phyloP scores from a whole-genome alignment of 2,888 invertebrate genomes.

The Cephus rjabovi region DNA sequence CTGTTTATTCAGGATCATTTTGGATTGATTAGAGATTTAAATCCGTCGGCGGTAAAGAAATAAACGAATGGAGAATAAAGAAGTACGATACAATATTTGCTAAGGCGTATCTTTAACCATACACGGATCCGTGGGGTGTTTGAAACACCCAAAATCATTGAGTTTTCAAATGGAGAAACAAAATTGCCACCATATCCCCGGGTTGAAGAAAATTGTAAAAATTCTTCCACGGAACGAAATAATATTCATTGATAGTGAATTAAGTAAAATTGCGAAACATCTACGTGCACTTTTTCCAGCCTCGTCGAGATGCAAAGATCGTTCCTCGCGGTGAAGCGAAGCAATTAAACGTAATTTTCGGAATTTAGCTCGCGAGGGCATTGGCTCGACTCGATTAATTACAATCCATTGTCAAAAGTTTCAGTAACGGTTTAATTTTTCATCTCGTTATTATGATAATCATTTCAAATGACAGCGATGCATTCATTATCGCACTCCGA shows the following conservation, averaged over 20 bases:
- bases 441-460: conserved; percentile 17
- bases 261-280: background rate
- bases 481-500: conserved; percentile 14
- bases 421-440: conserved; percentile 13
- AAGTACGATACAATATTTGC: background rate
- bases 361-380: background rate
- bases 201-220: background rate
- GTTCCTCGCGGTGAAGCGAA: background rate
- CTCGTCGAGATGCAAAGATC: background rate
- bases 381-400: conserved; percentile 13
- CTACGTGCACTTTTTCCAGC: background rate
- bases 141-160: too few relatives aligned
- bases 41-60: background rate
- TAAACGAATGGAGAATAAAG: background rate
- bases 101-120: too few relatives aligned
- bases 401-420: conserved; percentile 10
- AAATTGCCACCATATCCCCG: too few relatives aligned
- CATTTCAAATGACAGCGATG: conserved; percentile 9
- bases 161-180: too few relatives aligned
- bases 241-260: background rate
- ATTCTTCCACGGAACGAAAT: background rate
- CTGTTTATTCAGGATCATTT: background rate
- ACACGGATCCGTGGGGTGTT: too few relatives aligned
- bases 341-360: background rate
- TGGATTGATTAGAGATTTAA: background rate